Evolutionary conservation across 35 echinoderm and acorn worm species (phyloP), one percentile per base, ranked within the genome.

Genomic region (Hemicentrotus pulcherrimus): DNA sequence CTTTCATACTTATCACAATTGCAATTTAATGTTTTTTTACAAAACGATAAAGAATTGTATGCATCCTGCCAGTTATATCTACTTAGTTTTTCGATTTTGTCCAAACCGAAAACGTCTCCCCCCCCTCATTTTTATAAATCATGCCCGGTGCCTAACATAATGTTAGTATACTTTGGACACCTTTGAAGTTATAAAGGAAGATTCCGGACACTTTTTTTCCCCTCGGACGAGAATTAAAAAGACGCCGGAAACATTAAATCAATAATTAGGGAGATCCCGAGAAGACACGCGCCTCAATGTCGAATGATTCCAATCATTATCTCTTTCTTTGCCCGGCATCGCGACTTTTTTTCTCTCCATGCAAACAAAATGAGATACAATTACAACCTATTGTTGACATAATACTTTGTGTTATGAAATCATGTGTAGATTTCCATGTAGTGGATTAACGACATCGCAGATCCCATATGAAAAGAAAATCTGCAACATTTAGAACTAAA

Each of bases 201-300:
- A 78, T 0, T 22, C 65, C 28, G 65, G 65, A 78, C 22, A 78
- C 22, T n/a, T 7, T 70, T 70, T 78, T 78, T 78, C 28, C 4
- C 28, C 18, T 78, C 19, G 22, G 65, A 78, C 65, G 19, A 78
- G 4, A n/a, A 78, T 71, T 28, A 28, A 78, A 28, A 78, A 78
- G 65, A 78, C 65, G n/a, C 65, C 65, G 18, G 65, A 78, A 78
- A 78, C 65, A 78, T 78, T 78, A 78, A 78, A 78, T 78, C 65
- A 78, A 78, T 78, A 78, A 78, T 78, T 78, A 78, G 15, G 19
- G 65, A n/a, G 65, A 78, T 78, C 18, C 65, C 19, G 65, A 8
- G 65, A 78, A 78, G 65, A 78, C 65, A 78, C 65, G 65, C 65
- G 65, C 28, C 65, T 18, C 65, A 78, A 78, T 78, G 65, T 78